These are phyloP conservation scores for Corticium candelabrum DNA, from an alignment of 37 sponge, comb jelly and placozoan species.

Conservation along the genomic window DNA sequence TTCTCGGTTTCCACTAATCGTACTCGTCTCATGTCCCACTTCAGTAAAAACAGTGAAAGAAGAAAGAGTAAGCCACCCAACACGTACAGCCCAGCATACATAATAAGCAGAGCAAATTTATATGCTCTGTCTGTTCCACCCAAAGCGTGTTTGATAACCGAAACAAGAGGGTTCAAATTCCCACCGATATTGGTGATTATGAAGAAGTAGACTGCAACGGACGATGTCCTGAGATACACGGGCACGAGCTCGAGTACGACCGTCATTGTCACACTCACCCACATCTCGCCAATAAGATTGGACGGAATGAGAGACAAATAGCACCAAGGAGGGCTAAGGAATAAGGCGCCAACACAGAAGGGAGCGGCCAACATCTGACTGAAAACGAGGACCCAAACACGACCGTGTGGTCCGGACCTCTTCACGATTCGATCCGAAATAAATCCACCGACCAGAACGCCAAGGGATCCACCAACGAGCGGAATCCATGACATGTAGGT, in stretches of 20 bases:
- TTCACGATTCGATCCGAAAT: conserved; percentile 45
- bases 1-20: too few species aligned
- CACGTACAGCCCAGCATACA: conserved; percentile 48
- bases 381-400: conserved; percentile 58
- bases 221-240: conserved; percentile 12
- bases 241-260: conserved; percentile 59
- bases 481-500: conserved; percentile 68
- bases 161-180: conserved; percentile 26
- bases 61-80: conserved; percentile 37
- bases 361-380: conserved; percentile 63
- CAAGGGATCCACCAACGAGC: conserved; percentile 57
- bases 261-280: conserved; percentile 71
- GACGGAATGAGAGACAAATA: conserved; percentile 54
- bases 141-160: conserved; percentile 10
- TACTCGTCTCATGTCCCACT: background rate
- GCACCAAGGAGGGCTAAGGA: conserved; percentile 52
- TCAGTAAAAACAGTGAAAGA: background rate
- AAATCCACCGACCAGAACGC: conserved; percentile 57
- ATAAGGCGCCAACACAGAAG: conserved; percentile 46
- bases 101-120: conserved; percentile 32
- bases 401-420: conserved; percentile 10
- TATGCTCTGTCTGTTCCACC: background rate
- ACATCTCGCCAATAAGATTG: conserved; percentile 70
- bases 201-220: conserved; percentile 58
- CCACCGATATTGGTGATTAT: conserved; percentile 60